Percentiles rank a stretch among this genome's conserved stretches.
These are phyloP conservation scores for Barnardius zonarius DNA, from an alignment of 2,113 vertebrate genomes.

Conservation along the genomic window DNA sequence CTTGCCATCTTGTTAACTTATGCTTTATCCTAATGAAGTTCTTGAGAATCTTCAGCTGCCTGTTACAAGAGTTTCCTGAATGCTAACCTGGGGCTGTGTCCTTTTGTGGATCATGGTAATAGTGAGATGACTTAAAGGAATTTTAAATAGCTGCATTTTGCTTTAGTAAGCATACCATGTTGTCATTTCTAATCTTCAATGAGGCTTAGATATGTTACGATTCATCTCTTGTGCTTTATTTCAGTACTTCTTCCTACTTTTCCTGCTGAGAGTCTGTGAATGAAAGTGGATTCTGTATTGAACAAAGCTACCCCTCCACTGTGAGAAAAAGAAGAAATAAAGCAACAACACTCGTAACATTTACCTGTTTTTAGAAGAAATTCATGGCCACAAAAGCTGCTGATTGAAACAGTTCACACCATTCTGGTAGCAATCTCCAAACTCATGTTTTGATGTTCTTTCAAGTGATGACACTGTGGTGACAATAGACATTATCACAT, in stretches of 20 bases:
- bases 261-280: background rate
- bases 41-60: background rate
- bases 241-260: background rate
- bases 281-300: background rate
- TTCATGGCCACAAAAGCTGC: background rate
- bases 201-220: background rate
- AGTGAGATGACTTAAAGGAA: background rate
- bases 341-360: background rate
- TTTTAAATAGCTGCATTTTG: background rate
- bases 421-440: background rate
- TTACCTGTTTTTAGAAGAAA: background rate
- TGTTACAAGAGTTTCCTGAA: background rate
- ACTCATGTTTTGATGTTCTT: background rate
- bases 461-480: background rate
- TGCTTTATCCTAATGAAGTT: background rate
- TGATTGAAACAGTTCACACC: fast-evolving
- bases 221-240: background rate
- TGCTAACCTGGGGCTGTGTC: background rate
- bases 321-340: background rate
- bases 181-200: background rate
- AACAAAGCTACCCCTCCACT: background rate
- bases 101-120: background rate
- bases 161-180: background rate
- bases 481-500: background rate
- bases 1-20: background rate